Evolutionary conservation across 2,888 invertebrate genomes (phyloP), one percentile per base, ranked within the genome.

Genomic region (Drosophila atripex): DNA sequence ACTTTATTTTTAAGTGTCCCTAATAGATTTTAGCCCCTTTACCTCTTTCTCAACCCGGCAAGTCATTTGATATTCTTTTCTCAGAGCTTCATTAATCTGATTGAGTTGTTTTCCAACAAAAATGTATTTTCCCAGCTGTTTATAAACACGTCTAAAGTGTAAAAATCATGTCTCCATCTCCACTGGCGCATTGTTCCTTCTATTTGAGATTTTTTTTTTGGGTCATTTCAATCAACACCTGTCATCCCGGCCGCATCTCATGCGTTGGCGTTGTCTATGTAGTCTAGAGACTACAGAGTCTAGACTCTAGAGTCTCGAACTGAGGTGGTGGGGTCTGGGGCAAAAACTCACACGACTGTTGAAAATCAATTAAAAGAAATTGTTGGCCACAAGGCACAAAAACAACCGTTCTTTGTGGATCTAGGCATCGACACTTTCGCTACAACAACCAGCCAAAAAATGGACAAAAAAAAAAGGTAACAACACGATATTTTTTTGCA

Each of bases 161-260:
- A 70, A 73, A 70, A 53, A 49, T 61, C 74, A 61, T 69, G 76
- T 72, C 52, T 76, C 38, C 64, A 61, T 73, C 76, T 68, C 39
- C 39, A 41, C 55, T 46, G 49, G 12, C 21, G 57, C 25, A 58
- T 68, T 58, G 46, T 64, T 68, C 57, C 61, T 64, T 59, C 56
- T 59, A 50, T 12, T 23, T 38, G 2, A 12, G 47, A 50, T 32
- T 54, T 28, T 78, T 28, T 78, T 87, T 82, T 86, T 71, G 76
- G 84, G 84, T 84, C 84, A 88, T 66, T 78, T 84, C 88, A 80
- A 88, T 84, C 84, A 86, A 73, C 84, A 84, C 83, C 84, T 84
- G 84, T 86, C 84, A 84, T 39, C 23, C 53, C 45, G 38, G 38
- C 65, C 35, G 23, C 80, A 74, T 74, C 46, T 63, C 54, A 28